phyloP scores from a whole-genome alignment of 2,797 vertebrate species.

The Sebastes ruberrimus region DNA sequence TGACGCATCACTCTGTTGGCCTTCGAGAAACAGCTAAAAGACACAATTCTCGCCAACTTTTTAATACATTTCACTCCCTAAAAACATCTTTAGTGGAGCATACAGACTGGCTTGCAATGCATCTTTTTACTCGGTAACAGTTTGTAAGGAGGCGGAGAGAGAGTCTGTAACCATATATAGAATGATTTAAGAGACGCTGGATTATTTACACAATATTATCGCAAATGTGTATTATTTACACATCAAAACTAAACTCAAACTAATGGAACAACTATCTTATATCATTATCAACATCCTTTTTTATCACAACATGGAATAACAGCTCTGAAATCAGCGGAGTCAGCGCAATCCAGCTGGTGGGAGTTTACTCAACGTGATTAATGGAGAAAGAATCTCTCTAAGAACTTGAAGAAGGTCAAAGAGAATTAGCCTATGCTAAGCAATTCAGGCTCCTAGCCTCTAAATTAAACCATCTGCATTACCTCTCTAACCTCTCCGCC shows the following conservation, averaged over 20 bases:
- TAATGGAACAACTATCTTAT: neutral
- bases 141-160: too few relatives aligned
- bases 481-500: constrained; percentile 36
- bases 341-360: constrained; percentile 5
- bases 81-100: neutral
- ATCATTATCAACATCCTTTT: neutral
- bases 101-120: neutral
- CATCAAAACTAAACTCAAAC: neutral
- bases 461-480: constrained; percentile 55
- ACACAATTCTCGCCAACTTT: neutral
- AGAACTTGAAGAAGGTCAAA: too few relatives aligned
- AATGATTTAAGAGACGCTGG: too few relatives aligned
- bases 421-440: constrained; percentile 52
- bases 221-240: neutral
- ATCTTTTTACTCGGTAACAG: neutral
- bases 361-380: constrained; percentile 38
- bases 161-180: too few relatives aligned
- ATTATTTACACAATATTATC: too few relatives aligned
- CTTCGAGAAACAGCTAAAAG: neutral
- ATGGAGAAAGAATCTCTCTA: too few relatives aligned
- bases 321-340: neutral
- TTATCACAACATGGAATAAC: neutral
- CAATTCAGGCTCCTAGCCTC: constrained; percentile 32
- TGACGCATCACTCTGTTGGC: neutral
- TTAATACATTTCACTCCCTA: neutral